phyloP scores from a whole-genome alignment of 1,140 invertebrate genomes.

The Orussus abietinus region DNA sequence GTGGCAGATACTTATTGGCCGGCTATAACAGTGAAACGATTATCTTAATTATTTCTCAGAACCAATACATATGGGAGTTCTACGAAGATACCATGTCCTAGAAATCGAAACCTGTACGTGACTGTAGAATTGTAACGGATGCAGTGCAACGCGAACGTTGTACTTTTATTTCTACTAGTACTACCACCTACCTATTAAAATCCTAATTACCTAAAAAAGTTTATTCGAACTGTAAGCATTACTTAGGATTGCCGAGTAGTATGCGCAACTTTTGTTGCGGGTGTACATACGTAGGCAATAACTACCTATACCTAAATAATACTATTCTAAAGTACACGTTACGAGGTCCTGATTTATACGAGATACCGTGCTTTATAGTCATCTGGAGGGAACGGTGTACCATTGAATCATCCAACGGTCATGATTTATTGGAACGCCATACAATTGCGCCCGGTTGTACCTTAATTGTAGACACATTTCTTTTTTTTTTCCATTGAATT shows the following conservation, averaged over 20 bases:
- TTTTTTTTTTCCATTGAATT: no score
- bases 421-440: no score
- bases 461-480: no score
- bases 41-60: constrained; percentile 42
- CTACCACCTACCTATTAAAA: constrained; percentile 36
- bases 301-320: constrained; percentile 34
- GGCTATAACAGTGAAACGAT: constrained; percentile 42
- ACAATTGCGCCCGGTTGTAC: no score
- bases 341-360: constrained; percentile 25
- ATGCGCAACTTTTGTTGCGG: constrained; percentile 25
- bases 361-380: constrained; percentile 3
- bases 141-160: constrained; percentile 15
- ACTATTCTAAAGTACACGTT: constrained; percentile 33
- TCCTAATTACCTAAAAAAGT: constrained; percentile 35
- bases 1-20: constrained; percentile 46
- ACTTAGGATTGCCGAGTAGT: constrained; percentile 37
- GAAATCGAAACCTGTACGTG: constrained; percentile 17
- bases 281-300: constrained; percentile 36
- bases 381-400: background rate
- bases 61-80: constrained; percentile 34
- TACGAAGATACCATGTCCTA: constrained; percentile 32
- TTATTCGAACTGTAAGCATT: constrained; percentile 40
- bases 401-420: no score
- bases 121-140: constrained; percentile 1
- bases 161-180: constrained; percentile 31